Conservation (phyloP, 2,797 vertebrate species). For the Tenualosa ilisha region DNA sequence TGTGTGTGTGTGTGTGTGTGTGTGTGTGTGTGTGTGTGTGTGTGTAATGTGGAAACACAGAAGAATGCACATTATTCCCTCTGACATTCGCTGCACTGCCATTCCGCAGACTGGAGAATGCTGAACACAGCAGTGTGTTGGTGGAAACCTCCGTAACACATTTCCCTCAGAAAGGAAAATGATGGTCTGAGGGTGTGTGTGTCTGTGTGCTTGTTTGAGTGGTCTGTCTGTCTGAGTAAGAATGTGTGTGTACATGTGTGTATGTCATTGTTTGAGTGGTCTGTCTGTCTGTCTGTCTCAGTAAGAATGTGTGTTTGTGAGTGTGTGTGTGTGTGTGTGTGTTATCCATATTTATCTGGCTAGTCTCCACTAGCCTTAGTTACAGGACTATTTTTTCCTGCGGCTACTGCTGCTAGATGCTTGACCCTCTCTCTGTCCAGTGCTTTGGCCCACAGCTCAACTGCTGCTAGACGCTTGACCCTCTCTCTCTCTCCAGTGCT, state of each 20-base stretch:
- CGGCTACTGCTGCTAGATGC: background rate
- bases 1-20: slow-evolving; percentile 25
- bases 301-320: background rate
- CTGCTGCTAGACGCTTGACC: background rate
- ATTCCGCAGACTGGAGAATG: background rate
- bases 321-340: no score
- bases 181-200: background rate
- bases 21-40: slow-evolving; percentile 19
- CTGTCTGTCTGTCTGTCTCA: background rate
- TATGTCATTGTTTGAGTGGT: background rate
- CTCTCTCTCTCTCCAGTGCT: background rate
- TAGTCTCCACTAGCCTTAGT: background rate
- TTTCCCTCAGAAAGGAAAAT: slow-evolving; percentile 6
- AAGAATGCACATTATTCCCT: slow-evolving; percentile 26
- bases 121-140: background rate
- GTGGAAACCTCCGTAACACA: background rate
- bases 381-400: background rate
- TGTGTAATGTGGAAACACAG: slow-evolving; percentile 16
- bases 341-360: no score
- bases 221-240: background rate
- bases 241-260: background rate
- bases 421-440: no score
- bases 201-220: background rate
- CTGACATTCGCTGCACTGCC: background rate
- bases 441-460: no score